Conservation (phyloP, 2,888 invertebrate genomes). For the Bellardia bayeri region DNA sequence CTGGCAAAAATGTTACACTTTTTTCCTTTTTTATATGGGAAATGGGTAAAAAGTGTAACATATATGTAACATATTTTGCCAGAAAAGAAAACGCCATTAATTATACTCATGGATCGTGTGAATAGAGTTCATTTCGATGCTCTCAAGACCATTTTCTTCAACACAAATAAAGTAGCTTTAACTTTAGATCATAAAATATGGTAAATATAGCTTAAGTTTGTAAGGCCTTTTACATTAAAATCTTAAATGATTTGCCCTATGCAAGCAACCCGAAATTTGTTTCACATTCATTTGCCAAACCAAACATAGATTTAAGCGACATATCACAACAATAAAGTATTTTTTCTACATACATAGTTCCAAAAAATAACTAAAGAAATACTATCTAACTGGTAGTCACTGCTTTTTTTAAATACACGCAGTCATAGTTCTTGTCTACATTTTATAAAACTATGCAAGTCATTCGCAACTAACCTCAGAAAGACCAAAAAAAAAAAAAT, state of each 20-base stretch:
- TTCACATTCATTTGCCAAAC: slow-evolving; percentile 31
- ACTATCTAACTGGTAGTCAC: background rate
- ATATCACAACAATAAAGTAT: slow-evolving; percentile 54
- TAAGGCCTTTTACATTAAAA: background rate
- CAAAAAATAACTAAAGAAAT: background rate
- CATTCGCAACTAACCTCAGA: slow-evolving; percentile 38
- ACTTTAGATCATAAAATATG: too few relatives aligned
- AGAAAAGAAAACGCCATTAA: too few relatives aligned
- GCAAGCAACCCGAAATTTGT: background rate
- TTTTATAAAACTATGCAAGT: slow-evolving; percentile 44
- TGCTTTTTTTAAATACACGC: background rate
- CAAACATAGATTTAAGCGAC: slow-evolving; percentile 40
- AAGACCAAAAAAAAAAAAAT: background rate
- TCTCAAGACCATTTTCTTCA: too few relatives aligned
- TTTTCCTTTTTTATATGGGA: too few relatives aligned
- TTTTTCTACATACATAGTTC: slow-evolving; percentile 22
- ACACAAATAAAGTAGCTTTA: too few relatives aligned
- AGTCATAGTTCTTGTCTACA: background rate
- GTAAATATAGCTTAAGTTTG: too few relatives aligned
- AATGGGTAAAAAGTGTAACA: too few relatives aligned
- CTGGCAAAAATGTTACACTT: too few relatives aligned
- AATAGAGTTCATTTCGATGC: too few relatives aligned
- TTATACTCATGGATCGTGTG: too few relatives aligned
- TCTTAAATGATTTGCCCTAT: background rate
- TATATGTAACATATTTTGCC: too few relatives aligned